Conservation (phyloP, 2,888 invertebrate species). For the Spilarctia lutea region DNA sequence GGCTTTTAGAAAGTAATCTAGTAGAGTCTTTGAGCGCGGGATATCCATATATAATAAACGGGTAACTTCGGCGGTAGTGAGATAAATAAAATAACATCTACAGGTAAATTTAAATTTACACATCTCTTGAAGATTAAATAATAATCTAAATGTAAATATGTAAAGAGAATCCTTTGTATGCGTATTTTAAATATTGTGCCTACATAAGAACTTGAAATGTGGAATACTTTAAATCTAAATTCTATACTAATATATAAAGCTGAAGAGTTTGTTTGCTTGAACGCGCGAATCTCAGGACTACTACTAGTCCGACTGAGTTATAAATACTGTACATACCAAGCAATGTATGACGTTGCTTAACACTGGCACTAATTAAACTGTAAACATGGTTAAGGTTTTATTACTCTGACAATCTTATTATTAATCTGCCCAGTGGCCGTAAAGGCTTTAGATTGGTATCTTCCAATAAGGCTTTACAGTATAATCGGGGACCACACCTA, state of each 20-base stretch:
- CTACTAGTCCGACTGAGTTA: no score
- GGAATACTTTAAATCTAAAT: no score
- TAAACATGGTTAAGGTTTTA: conserved; percentile 11
- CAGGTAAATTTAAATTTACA: not conserved
- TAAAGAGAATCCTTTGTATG: not conserved
- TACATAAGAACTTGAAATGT: not conserved
- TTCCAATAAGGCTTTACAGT: conserved; percentile 2
- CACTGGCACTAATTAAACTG: not conserved
- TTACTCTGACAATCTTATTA: conserved; percentile 16
- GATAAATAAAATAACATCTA: not conserved
- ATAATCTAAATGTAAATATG: not conserved
- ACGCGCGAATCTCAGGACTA: no score
- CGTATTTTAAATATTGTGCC: not conserved
- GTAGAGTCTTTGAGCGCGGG: not conserved
- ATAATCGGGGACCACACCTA: conserved; percentile 9
- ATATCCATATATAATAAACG: not conserved
- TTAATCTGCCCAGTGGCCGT: conserved; percentile 16
- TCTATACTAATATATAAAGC: no score
- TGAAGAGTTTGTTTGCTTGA: no score
- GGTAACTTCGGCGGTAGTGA: not conserved
- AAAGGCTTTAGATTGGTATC: conserved; percentile 15
- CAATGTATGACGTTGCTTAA: not conserved
- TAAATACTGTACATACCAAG: not conserved
- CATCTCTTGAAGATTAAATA: not conserved
- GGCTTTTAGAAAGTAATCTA: not conserved